These are phyloP conservation scores for Pocillopora grandis DNA, from an alignment of 92 coral and sea anemone species.

Conservation along the genomic window DNA sequence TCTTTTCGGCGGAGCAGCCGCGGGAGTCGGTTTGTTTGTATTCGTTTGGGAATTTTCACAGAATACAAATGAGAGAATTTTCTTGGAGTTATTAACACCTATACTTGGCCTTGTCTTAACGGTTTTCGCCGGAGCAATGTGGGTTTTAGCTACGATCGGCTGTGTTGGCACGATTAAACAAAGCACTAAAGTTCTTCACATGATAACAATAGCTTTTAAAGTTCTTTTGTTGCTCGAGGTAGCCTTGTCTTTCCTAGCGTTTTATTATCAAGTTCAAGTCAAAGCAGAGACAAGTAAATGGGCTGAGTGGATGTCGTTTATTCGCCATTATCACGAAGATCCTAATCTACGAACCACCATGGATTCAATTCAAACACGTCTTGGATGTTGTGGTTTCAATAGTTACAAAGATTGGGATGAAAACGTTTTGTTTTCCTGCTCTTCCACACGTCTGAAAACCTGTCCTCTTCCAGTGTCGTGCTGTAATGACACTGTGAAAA, in stretches of 20 bases:
- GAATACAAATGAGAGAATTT: not conserved
- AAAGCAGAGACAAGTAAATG: not conserved
- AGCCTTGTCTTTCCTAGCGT: not conserved
- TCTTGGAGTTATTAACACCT: not conserved
- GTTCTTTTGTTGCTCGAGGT: slow-evolving; percentile 12
- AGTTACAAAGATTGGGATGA: slow-evolving; percentile 37
- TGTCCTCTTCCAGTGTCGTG: slow-evolving; percentile 42
- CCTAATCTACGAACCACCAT: slow-evolving; percentile 23
- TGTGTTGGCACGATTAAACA: slow-evolving; percentile 5
- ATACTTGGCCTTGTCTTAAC: not conserved
- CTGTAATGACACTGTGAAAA: slow-evolving; percentile 17
- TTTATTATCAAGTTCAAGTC: not conserved
- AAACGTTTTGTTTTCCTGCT: slow-evolving; percentile 37
- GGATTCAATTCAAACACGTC: slow-evolving; percentile 31
- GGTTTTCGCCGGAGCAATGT: not conserved
- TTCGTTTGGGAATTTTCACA: slow-evolving; percentile 7
- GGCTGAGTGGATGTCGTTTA: slow-evolving; percentile 17
- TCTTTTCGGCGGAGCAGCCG: slow-evolving; percentile 18
- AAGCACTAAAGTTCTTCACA: not conserved
- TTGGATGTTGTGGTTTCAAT: slow-evolving; percentile 44
- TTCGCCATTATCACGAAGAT: slow-evolving; percentile 40
- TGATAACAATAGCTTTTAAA: not conserved
- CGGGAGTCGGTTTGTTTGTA: slow-evolving; percentile 13
- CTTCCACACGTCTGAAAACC: not conserved
- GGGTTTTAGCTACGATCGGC: not conserved